Base-by-base conservation (phyloP, 1,140 invertebrate genomes). In the Chrysopa pallens region DNA sequence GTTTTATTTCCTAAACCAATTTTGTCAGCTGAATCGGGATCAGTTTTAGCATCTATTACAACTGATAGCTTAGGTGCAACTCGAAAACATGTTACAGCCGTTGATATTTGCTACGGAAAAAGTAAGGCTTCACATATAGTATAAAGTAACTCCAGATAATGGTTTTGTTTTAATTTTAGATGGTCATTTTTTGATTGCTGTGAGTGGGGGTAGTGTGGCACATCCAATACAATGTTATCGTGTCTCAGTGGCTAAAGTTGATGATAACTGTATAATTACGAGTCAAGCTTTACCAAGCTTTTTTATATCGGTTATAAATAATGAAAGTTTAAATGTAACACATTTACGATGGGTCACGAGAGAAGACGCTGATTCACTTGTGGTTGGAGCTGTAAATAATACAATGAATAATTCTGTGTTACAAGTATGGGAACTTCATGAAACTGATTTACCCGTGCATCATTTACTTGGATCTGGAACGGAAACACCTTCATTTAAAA, bases 361-460 rank as follows among this genome's bases (percentile, higher is more conserved):
- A 13, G 87, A 88, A 55, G 81, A 81, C 54, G 76, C 79, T 5
- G 87, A 92, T 64, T 80, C 83, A 1, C 60, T 89, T 8, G 72
- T 86, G 36, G 74, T 88, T 7, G 72, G 74, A 35, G 78, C 76
- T 35, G 31, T 33, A 33, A 9, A 33, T 11, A 78, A 69, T 45
- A 68, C 70, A 41, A 63, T 60, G 6, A 67, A 62, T 27, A 68
- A 70, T 11, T 78, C 79, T 52, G 72, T 78, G 37, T 66, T 92
- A 11, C 83, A 91, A 57, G 70, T 91, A 6, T 94, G 89, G 88
- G 84, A 88, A 52, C 62, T 92, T 6, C 68, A 77, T 6, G 84
- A 90, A 52, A 78, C 86, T 38, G 68, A 78, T 6, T 71, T 86
- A 43, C 73, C 72, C 0, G 71, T 91, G 1, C 84, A 91, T 58